These are phyloP conservation scores for Conus ventricosus DNA, from an alignment of 1,140 invertebrate genomes.

Conservation along the genomic window DNA sequence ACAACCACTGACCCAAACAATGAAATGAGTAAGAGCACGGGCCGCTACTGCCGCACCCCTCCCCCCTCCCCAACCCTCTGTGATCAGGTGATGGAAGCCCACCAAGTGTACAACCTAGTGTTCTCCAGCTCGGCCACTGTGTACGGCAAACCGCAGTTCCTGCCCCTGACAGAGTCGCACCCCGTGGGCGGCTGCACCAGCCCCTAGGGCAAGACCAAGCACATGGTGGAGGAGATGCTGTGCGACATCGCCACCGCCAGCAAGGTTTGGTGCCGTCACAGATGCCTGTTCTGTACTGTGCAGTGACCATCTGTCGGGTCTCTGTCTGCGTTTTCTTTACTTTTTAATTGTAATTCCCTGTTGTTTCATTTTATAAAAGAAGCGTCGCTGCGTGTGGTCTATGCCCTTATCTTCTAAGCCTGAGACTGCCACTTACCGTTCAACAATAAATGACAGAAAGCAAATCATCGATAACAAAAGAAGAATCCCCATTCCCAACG, in stretches of 20 bases:
- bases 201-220: constrained; percentile 98
- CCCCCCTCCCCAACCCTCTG: neutral
- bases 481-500: no score
- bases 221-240: constrained; percentile 97
- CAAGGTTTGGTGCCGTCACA: constrained; percentile 36
- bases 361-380: no score
- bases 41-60: neutral
- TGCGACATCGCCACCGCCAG: constrained; percentile 78
- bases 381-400: no score
- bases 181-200: constrained; percentile 92
- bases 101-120: constrained; percentile 81
- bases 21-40: no score
- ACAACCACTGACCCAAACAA: no score
- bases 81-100: constrained; percentile 85
- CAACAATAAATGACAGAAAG: no score
- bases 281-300: no score
- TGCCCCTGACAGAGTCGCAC: constrained; percentile 92
- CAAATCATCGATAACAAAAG: no score
- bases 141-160: constrained; percentile 88
- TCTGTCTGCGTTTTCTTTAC: neutral
- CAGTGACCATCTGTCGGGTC: neutral
- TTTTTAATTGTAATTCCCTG: no score
- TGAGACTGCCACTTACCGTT: no score
- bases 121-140: constrained; percentile 98
- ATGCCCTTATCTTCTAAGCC: no score